These are phyloP conservation scores for Lordiphosa mommai DNA, from an alignment of 1,140 invertebrate species.

Conservation along the genomic window DNA sequence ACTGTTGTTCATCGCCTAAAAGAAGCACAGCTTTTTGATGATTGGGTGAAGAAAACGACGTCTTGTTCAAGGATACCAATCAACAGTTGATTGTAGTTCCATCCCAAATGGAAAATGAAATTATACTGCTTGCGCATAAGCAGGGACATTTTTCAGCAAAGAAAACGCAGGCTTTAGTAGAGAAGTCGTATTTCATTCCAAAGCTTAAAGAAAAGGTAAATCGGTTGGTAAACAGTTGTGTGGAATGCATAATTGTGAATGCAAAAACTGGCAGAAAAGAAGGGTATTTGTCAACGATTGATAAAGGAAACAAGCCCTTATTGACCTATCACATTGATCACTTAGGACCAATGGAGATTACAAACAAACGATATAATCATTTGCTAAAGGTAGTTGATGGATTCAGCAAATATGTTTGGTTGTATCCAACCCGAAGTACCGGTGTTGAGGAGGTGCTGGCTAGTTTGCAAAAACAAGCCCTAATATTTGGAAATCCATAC, in stretches of 20 bases:
- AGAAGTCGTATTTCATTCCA: constrained; percentile 6
- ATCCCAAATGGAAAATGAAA: constrained; percentile 3
- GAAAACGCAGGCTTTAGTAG: constrained; percentile 7
- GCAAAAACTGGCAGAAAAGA: no score
- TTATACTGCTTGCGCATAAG: constrained; percentile 4
- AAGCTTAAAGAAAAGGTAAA: constrained; percentile 2
- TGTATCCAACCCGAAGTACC: no score
- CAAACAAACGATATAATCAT: constrained; percentile 77
- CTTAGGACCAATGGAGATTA: constrained; percentile 64
- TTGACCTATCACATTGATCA: constrained; percentile 41
- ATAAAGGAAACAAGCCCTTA: constrained; percentile 10
- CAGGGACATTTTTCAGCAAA: constrained; percentile 4
- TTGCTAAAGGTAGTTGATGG: constrained; percentile 68
- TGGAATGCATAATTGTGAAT: no score
- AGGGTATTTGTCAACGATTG: constrained; percentile 8
- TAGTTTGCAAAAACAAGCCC: no score
- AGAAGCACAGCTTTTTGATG: no score
- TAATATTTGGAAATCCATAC: no score
- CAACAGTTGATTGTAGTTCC: not conserved
- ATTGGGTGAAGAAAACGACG: no score
- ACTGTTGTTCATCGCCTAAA: no score
- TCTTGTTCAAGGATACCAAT: not conserved
- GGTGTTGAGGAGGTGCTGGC: no score
- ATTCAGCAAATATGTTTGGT: no score
- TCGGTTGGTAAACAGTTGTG: constrained; percentile 4